Percentiles rank a stretch among this genome's conserved stretches.
phyloP scores from a whole-genome alignment of 2,888 invertebrate species.

The Epinotia ramella region DNA sequence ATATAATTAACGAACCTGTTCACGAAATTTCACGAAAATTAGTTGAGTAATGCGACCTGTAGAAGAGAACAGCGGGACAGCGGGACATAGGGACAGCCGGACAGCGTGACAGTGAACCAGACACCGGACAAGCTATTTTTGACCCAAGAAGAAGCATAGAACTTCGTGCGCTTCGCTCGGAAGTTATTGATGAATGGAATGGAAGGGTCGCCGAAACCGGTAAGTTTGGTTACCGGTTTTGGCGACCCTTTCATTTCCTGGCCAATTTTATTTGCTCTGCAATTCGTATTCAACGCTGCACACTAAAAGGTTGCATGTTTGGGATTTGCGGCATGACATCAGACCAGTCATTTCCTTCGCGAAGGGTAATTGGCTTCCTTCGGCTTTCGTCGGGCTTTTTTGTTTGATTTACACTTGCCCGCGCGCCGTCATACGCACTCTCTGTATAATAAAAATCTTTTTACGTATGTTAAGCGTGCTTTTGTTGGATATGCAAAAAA shows the following conservation, averaged over 20 bases:
- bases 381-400: conserved; percentile 48
- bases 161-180: too few relatives aligned
- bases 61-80: too few relatives aligned
- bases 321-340: conserved; percentile 55
- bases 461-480: background rate
- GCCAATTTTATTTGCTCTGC: conserved; percentile 46
- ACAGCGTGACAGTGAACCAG: too few relatives aligned
- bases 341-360: conserved; percentile 55
- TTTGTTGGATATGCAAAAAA: background rate
- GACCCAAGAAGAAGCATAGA: too few relatives aligned
- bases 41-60: too few relatives aligned
- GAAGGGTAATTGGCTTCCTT: conserved; percentile 55
- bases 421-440: conserved; percentile 22
- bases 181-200: too few relatives aligned
- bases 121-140: too few relatives aligned
- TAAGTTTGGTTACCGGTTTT: conserved; percentile 1
- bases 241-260: background rate
- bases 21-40: too few relatives aligned
- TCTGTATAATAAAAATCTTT: conserved; percentile 13
- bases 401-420: conserved; percentile 49
- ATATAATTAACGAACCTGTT: too few relatives aligned
- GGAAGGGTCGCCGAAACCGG: too few relatives aligned
- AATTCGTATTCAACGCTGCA: conserved; percentile 54
- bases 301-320: conserved; percentile 47
- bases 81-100: too few relatives aligned